Evolutionary conservation across 2,797 vertebrate genomes (phyloP).

Genomic region (Enteromius unitaeniatus): DNA sequence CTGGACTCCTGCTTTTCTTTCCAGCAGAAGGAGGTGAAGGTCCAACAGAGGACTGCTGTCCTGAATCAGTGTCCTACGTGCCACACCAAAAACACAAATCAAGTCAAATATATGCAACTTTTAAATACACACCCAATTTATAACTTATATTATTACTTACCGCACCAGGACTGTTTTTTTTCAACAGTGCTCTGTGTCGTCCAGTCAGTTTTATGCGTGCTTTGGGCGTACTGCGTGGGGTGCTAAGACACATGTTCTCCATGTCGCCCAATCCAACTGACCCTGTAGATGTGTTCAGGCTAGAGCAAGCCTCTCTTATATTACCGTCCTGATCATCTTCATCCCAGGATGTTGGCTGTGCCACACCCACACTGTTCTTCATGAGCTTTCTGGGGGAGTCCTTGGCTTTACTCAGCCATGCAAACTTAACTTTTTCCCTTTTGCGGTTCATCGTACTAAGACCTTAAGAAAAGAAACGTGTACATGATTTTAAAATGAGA

Average conservation of each 20-base stretch:
- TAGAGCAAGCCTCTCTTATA: neutral
- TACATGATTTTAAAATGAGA: neutral
- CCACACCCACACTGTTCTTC: slow-evolving; percentile 34
- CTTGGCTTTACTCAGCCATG: slow-evolving; percentile 53
- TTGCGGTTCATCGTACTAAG: slow-evolving; percentile 54
- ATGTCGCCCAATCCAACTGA: slow-evolving; percentile 60
- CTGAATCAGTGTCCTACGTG: slow-evolving; percentile 1
- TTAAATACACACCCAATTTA: neutral
- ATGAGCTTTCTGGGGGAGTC: slow-evolving; percentile 49
- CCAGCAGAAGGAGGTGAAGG: slow-evolving; percentile 48
- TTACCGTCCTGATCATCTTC: slow-evolving; percentile 36
- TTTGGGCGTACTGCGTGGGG: slow-evolving; percentile 58
- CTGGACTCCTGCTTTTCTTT: slow-evolving; percentile 68
- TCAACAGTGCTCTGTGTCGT: slow-evolving; percentile 19
- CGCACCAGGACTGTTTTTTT: neutral
- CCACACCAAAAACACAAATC: slow-evolving; percentile 1
- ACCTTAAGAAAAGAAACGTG: slow-evolving; percentile 26
- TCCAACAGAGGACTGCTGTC: neutral
- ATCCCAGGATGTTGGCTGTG: slow-evolving; percentile 47
- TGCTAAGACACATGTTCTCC: slow-evolving; percentile 63
- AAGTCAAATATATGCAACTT: neutral
- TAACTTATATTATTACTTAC: slow-evolving; percentile 15
- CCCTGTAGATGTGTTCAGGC: slow-evolving; percentile 62
- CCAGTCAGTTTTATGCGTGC: neutral
- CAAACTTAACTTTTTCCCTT: slow-evolving; percentile 63